These are phyloP conservation scores for Caenorhabditis parvicauda DNA, from an alignment of 2,888 invertebrate species.

Conservation along the genomic window DNA sequence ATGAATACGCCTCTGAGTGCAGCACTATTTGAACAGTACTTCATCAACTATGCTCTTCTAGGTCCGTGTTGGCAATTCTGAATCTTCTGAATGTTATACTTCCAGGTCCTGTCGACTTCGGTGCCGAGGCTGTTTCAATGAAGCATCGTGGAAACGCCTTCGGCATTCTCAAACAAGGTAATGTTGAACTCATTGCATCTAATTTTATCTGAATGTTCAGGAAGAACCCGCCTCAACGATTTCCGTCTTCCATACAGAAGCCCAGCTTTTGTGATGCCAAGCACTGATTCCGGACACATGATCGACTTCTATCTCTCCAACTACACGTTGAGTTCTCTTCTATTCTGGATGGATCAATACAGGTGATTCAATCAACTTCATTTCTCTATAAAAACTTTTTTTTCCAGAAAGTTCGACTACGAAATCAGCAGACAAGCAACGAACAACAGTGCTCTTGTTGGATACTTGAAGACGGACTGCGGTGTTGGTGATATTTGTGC, in stretches of 20 bases:
- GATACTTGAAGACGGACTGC: slow-evolving; percentile 60
- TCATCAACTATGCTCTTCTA: slow-evolving; percentile 59
- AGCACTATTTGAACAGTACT: slow-evolving; percentile 61
- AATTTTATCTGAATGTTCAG: slow-evolving; percentile 16
- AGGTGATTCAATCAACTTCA: slow-evolving; percentile 23
- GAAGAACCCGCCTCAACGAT: slow-evolving; percentile 56
- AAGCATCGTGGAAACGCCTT: slow-evolving; percentile 60
- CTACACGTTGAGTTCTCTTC: slow-evolving; percentile 55
- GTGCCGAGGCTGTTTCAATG: slow-evolving; percentile 35
- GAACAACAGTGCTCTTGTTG: slow-evolving; percentile 55
- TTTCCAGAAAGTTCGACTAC: slow-evolving; percentile 57
- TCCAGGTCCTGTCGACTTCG: slow-evolving; percentile 48
- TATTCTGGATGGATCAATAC: slow-evolving; percentile 63
- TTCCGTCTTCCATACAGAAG: slow-evolving; percentile 59
- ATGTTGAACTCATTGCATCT: no score
- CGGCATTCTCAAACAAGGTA: slow-evolving; percentile 60
- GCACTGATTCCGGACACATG: slow-evolving; percentile 49
- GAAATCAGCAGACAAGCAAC: slow-evolving; percentile 55
- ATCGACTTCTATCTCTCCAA: slow-evolving; percentile 58
- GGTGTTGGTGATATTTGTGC: slow-evolving; percentile 58
- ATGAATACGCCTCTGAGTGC: slow-evolving; percentile 60
- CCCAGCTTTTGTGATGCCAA: slow-evolving; percentile 34
- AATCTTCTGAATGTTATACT: background rate
- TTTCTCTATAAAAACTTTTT: background rate
- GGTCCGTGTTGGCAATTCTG: slow-evolving; percentile 11